Percentiles rank a stretch among this genome's conserved stretches.
phyloP scores from a whole-genome alignment of 1,140 invertebrate genomes.

The Zaprionus nigranus region DNA sequence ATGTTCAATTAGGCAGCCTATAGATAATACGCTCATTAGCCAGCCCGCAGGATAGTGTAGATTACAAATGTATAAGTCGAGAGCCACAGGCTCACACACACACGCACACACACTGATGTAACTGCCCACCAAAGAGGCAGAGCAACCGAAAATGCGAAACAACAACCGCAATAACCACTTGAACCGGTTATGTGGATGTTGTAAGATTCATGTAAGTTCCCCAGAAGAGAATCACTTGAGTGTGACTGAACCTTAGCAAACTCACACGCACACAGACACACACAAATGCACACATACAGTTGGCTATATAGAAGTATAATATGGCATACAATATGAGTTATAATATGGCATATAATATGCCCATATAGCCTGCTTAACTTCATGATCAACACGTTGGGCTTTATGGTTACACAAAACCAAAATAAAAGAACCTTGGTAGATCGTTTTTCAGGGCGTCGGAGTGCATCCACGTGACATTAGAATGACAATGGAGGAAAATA shows the following conservation, averaged over 20 bases:
- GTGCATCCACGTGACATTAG: constrained; percentile 56
- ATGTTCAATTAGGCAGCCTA: constrained; percentile 12
- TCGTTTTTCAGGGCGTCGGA: constrained; percentile 26
- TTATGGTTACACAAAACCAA: constrained; percentile 19
- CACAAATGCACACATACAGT: constrained; percentile 17
- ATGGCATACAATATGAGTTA: constrained; percentile 16
- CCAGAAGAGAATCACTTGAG: constrained; percentile 70
- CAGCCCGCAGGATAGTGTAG: constrained; percentile 66
- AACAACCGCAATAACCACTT: constrained; percentile 54
- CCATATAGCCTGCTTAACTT: constrained; percentile 33
- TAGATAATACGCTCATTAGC: constrained; percentile 32
- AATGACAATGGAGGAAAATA: constrained; percentile 66
- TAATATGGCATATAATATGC: constrained; percentile 19
- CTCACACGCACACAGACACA: constrained; percentile 6
- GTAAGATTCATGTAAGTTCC: constrained; percentile 76
- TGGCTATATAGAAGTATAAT: not conserved
- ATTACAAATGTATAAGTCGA: constrained; percentile 33
- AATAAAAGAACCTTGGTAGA: constrained; percentile 23
- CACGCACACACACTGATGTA: constrained; percentile 21
- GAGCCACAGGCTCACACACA: constrained; percentile 33
- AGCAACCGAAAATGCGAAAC: constrained; percentile 69
- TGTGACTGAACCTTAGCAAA: constrained; percentile 74
- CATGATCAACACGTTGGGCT: constrained; percentile 40
- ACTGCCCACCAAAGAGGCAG: constrained; percentile 54
- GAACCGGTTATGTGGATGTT: constrained; percentile 71